These are phyloP conservation scores for Ictalurus furcatus DNA, from an alignment of 2,113 vertebrate genomes.

Conservation along the genomic window DNA sequence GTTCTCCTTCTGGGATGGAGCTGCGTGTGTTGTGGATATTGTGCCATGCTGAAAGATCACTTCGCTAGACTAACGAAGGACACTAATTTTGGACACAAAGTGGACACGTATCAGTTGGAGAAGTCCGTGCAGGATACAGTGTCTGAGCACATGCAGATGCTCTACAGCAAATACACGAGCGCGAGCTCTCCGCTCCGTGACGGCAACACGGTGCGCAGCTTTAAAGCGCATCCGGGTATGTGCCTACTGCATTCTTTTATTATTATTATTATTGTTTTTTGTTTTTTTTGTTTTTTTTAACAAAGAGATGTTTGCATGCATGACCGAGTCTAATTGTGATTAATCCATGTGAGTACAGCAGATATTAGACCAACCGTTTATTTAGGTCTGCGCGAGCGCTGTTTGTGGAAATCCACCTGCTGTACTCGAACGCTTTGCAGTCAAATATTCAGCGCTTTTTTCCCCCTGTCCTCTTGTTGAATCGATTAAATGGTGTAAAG, in stretches of 20 bases:
- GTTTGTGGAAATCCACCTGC: conserved; percentile 24
- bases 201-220: conserved; percentile 91
- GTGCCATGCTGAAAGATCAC: conserved; percentile 66
- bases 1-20: conserved; percentile 78
- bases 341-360: background rate
- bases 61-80: conserved; percentile 56
- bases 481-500: background rate
- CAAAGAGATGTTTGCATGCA: background rate
- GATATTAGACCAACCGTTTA: background rate
- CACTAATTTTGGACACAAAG: conserved; percentile 41
- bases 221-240: conserved; percentile 77
- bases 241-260: conserved; percentile 29
- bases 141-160: conserved; percentile 89
- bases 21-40: conserved; percentile 71
- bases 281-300: background rate
- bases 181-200: conserved; percentile 72
- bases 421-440: background rate
- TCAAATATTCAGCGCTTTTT: too few species aligned
- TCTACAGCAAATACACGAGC: conserved; percentile 83
- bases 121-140: conserved; percentile 74
- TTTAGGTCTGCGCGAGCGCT: background rate
- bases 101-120: conserved; percentile 34
- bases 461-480: too few species aligned
- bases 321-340: background rate
- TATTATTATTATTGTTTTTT: background rate